Conservation (phyloP, 2,113 vertebrate genomes). For the Macquaria australasica region DNA sequence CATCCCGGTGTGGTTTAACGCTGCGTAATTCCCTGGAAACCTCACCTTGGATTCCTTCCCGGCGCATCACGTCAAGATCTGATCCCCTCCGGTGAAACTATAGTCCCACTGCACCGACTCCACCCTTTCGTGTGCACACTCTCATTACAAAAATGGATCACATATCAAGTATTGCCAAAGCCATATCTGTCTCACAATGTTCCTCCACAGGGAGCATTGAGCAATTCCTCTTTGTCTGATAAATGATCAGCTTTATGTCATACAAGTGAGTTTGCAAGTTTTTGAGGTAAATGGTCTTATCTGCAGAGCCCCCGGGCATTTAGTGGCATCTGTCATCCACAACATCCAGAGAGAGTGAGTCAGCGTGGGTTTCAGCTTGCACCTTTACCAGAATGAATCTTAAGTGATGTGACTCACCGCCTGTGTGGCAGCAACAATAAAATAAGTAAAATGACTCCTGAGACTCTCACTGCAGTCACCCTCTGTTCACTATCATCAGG, state of each 20-base stretch:
- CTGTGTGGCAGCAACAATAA: constrained; percentile 4
- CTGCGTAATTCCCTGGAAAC: constrained; percentile 20
- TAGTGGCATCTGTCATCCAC: constrained; percentile 19
- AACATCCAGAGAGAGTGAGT: constrained; percentile 26
- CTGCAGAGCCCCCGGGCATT: not conserved
- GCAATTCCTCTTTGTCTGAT: not conserved
- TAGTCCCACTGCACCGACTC: constrained; percentile 41
- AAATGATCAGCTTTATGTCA: not conserved
- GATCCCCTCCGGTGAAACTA: constrained; percentile 8
- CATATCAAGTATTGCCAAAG: not conserved
- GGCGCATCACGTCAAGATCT: constrained; percentile 27
- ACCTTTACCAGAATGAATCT: constrained; percentile 15
- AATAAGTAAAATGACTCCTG: constrained; percentile 20
- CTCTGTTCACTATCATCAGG: not conserved
- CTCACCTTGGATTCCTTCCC: constrained; percentile 9
- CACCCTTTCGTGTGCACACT: constrained; percentile 57
- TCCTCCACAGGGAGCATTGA: not conserved
- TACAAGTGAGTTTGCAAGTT: no score
- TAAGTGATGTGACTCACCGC: constrained; percentile 32
- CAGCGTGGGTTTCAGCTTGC: constrained; percentile 44
- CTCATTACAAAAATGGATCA: constrained; percentile 15
- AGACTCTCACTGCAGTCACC: no score
- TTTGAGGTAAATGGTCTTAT: not conserved
- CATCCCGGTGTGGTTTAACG: not conserved
- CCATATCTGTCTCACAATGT: not conserved